Evolutionary conservation across 1,140 invertebrate species (phyloP), one percentile per base, ranked within the genome.

Genomic region (Trichonephila clavata): DNA sequence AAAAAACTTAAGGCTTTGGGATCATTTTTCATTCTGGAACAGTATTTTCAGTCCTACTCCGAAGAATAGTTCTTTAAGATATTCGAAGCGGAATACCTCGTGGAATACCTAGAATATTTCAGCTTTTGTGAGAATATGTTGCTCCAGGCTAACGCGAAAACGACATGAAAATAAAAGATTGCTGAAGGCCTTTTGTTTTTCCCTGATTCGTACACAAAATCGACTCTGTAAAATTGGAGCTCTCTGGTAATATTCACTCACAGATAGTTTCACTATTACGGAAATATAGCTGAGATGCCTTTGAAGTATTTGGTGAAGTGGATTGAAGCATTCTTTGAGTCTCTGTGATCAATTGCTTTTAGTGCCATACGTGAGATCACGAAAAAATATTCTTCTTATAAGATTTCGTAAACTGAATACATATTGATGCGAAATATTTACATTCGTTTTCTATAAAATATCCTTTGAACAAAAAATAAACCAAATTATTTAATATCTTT

Each of bases 1-100:
- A 61, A 43, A 87, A 60, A 84, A 84, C 57, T 60, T 84, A 57
- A 57, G 24, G 39, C 59, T 60, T 24, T 24, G 13, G 61, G 90
- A 84, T 92, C 90, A 84, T 92, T 92, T 92, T 92, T 92, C 90
- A 92, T 92, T 92, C 90, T 50, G 16, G 65, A 84, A 59, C 80
- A 92, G 32, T 50, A 92, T 27, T 63, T 77, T 57, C 43, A 92
- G 84, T 92, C 90, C 71, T 32, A 92, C 86, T 92, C 81, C 60
- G 14, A 27, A 83, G 61, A 61, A 92, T 43, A 84, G 77, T 27
- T 92, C 59, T 77, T 87, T 71, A 89, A 77, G 87, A 89, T 77
- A 77, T 89, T 71, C 61, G 65, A 89, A 86, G 63, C 87, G 27
- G 65, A 77, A 89, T 89, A 86, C 57, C 71, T 39, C 61, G 63